Evolutionary conservation across 2,113 vertebrate genomes (phyloP).

Genomic region (Periophthalmus modestus): DNA sequence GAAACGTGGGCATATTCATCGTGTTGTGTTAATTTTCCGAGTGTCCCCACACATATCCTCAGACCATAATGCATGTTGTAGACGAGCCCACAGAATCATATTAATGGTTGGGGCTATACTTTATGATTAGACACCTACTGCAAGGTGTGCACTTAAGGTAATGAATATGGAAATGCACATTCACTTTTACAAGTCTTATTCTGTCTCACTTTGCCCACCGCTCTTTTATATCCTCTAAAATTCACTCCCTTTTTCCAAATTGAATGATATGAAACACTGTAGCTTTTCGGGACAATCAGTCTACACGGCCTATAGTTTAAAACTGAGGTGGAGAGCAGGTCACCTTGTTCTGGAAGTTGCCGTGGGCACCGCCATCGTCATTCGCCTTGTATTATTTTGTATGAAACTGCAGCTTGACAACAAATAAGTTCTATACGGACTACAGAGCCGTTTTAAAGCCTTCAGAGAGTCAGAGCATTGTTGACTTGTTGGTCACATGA

Average conservation of each 20-base stretch:
- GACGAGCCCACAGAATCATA: constrained; percentile 9
- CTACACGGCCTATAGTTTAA: no score
- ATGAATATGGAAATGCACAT: constrained; percentile 22
- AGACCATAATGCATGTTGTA: constrained; percentile 8
- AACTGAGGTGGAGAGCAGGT: no score
- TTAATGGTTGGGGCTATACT: constrained; percentile 11
- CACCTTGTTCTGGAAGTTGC: no score
- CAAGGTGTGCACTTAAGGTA: constrained; percentile 14
- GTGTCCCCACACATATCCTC: constrained; percentile 4
- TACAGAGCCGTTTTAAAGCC: no score
- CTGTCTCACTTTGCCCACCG: not conserved
- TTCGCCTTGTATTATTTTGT: no score
- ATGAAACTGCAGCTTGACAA: no score
- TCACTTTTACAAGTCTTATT: not conserved
- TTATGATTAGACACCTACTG: constrained; percentile 13
- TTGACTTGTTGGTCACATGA: no score
- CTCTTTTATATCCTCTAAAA: not conserved
- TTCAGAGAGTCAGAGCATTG: no score
- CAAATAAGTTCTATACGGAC: no score
- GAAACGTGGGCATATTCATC: constrained; percentile 7
- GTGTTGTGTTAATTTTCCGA: constrained; percentile 1
- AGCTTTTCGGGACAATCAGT: not conserved
- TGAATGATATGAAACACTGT: not conserved
- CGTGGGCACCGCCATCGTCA: no score
- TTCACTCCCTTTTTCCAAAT: not conserved